Percentiles rank a stretch among this genome's conserved stretches.
Evolutionary conservation across 2,113 vertebrate genomes (phyloP).

Genomic region (Gymnorhina tibicen): DNA sequence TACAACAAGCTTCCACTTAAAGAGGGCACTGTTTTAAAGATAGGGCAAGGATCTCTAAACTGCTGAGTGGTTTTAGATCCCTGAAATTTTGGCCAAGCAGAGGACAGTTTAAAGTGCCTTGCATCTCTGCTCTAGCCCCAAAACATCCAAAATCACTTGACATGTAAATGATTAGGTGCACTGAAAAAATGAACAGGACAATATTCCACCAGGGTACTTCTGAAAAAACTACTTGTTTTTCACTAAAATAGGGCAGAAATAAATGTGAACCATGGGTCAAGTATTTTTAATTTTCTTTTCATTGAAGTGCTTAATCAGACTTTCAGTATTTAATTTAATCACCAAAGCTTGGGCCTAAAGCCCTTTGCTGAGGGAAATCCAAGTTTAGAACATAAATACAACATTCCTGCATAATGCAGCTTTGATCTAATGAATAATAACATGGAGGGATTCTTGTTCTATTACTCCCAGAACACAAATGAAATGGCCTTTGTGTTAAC

Average conservation of each 20-base stretch:
- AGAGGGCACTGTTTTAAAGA: neutral
- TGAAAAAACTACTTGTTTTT: neutral
- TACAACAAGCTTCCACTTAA: neutral
- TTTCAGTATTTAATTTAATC: neutral
- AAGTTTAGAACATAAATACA: conserved; percentile 17
- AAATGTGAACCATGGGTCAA: neutral
- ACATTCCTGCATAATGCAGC: neutral
- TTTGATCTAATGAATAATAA: conserved; percentile 38
- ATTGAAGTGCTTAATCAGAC: neutral
- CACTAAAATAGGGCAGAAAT: neutral
- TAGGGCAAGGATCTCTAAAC: neutral
- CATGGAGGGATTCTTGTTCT: neutral
- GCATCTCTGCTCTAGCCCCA: neutral
- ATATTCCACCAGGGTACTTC: neutral
- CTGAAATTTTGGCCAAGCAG: neutral
- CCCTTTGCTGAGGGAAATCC: conserved; percentile 1
- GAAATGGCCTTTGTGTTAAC: neutral
- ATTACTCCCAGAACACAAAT: neutral
- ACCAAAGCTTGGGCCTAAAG: neutral
- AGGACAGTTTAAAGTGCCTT: neutral
- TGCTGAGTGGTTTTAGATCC: neutral
- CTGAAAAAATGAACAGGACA: neutral
- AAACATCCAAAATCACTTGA: neutral
- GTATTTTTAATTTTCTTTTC: neutral
- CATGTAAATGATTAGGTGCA: neutral